These are phyloP conservation scores for Baronia brevicornis DNA, from an alignment of 2,888 invertebrate genomes.

Conservation along the genomic window DNA sequence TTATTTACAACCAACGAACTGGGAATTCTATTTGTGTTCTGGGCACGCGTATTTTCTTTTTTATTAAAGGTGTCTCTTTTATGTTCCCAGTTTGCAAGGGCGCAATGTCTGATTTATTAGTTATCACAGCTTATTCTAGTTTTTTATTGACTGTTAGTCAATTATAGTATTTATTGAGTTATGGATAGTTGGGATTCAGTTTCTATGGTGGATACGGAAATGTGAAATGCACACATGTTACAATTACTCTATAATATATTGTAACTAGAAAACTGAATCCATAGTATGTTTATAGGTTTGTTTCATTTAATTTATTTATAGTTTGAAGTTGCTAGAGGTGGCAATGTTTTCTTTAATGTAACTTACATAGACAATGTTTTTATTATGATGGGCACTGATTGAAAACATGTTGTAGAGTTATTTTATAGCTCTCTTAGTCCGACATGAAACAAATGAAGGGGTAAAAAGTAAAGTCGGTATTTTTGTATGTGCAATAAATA, in stretches of 20 bases:
- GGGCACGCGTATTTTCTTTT: constrained; percentile 25
- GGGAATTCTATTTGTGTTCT: constrained; percentile 17
- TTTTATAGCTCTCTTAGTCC: constrained; percentile 27
- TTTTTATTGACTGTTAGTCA: constrained; percentile 22
- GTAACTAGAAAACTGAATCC: constrained; percentile 31
- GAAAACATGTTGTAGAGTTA: constrained; percentile 10
- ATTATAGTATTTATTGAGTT: constrained; percentile 14
- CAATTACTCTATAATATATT: constrained; percentile 8
- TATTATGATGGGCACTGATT: constrained; percentile 18
- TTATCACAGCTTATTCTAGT: constrained; percentile 7
- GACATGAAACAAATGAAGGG: constrained; percentile 23
- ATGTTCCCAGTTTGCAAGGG: constrained; percentile 33
- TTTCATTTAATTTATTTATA: constrained; percentile 33
- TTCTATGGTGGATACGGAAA: background rate
- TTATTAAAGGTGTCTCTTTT: constrained; percentile 43
- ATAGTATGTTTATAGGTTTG: constrained; percentile 27
- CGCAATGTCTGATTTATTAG: background rate
- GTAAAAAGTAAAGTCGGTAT: constrained; percentile 45
- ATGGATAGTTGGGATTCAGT: constrained; percentile 11
- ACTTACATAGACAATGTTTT: constrained; percentile 34
- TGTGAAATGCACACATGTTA: constrained; percentile 10
- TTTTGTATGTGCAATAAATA: constrained; percentile 72
- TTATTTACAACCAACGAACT: constrained; percentile 19
- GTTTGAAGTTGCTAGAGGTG: constrained; percentile 36
- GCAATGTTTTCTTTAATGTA: constrained; percentile 42